Conservation (phyloP, 2,888 invertebrate genomes). For the Leptogaster cylindrica region DNA sequence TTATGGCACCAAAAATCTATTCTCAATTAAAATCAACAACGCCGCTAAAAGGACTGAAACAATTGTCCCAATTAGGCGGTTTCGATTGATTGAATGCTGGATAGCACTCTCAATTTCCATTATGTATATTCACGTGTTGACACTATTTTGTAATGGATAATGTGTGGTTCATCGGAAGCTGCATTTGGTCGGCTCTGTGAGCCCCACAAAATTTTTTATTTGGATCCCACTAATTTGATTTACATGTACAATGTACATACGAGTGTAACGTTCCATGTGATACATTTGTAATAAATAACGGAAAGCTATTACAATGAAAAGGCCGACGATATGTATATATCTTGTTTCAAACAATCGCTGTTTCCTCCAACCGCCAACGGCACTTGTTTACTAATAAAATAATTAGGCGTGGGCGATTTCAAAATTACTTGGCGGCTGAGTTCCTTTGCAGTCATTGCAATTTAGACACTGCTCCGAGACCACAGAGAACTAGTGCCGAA, state of each 20-base stretch:
- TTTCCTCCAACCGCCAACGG: no score
- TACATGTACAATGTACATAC: no score
- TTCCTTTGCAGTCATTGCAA: conserved; percentile 29
- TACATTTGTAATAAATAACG: no score
- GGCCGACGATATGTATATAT: no score
- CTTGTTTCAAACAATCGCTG: not conserved
- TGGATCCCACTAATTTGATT: no score
- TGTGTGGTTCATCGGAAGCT: conserved; percentile 26
- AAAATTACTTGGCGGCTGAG: conserved; percentile 25
- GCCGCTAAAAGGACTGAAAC: not conserved
- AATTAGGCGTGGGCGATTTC: not conserved
- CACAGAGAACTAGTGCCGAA: no score
- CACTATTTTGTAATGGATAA: conserved; percentile 43
- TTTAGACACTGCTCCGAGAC: no score
- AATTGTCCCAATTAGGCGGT: conserved; percentile 33
- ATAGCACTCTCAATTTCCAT: conserved; percentile 24
- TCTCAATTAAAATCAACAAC: conserved; percentile 8
- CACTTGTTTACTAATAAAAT: not conserved
- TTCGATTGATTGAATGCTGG: conserved; percentile 18
- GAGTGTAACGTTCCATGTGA: no score
- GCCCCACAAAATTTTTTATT: not conserved
- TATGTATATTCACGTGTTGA: conserved; percentile 42
- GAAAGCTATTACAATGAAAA: no score
- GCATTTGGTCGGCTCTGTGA: not conserved
- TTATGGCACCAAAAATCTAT: conserved; percentile 21